phyloP scores from a whole-genome alignment of 2,113 vertebrate species.

The Cyprinodon brontotheroides region DNA sequence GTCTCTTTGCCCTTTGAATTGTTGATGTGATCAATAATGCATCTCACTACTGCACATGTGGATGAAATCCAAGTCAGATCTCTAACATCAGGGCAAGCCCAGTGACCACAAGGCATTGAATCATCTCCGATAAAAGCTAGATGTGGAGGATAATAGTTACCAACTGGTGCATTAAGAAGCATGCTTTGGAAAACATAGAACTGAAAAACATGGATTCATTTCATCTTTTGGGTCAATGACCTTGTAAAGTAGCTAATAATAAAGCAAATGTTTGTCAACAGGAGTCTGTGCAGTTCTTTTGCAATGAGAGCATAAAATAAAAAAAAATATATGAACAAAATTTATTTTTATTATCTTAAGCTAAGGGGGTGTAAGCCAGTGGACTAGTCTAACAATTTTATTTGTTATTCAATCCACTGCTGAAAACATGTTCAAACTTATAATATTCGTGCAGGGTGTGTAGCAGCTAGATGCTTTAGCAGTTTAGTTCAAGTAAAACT shows the following conservation, averaged over 20 bases:
- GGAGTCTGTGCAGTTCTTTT: slow-evolving; percentile 2
- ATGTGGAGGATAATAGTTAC: slow-evolving; percentile 46
- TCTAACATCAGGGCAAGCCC: slow-evolving; percentile 41
- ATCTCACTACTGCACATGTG: slow-evolving; percentile 35
- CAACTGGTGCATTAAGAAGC: slow-evolving; percentile 43
- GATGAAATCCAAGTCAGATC: slow-evolving; percentile 67
- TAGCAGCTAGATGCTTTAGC: neutral
- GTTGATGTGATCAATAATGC: slow-evolving; percentile 72
- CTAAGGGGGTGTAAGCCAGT: neutral
- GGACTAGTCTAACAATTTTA: neutral
- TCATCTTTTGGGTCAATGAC: slow-evolving; percentile 37
- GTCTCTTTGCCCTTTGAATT: slow-evolving; percentile 69
- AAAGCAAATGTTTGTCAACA: slow-evolving; percentile 18
- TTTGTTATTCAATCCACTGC: neutral
- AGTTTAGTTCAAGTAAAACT: neutral
- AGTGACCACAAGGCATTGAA: slow-evolving; percentile 59
- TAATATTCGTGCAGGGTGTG: neutral
- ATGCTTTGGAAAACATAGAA: slow-evolving; percentile 3
- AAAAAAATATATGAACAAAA: neutral
- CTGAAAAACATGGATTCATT: slow-evolving; percentile 39
- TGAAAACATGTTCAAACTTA: neutral
- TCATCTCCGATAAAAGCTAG: slow-evolving; percentile 54
- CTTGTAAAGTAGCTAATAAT: slow-evolving; percentile 9
- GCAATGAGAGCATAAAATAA: neutral
- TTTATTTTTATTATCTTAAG: neutral